Conservation (phyloP, 2,113 vertebrate genomes). For the Halcyon malimbica region DNA sequence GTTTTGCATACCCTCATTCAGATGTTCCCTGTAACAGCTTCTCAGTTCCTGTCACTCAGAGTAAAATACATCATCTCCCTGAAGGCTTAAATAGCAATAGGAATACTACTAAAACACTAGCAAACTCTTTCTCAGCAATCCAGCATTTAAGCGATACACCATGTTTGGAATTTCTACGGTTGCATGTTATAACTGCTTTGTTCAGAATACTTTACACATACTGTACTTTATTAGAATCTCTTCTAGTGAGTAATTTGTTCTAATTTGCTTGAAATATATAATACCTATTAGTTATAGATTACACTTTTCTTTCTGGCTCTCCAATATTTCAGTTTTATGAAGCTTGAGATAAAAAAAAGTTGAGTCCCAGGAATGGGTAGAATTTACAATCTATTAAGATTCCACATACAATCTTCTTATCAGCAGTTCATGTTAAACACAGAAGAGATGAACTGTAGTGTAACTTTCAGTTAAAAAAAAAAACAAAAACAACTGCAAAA, state of each 20-base stretch:
- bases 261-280: background rate
- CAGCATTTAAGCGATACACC: background rate
- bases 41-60: background rate
- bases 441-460: background rate
- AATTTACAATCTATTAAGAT: background rate
- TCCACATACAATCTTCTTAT: background rate
- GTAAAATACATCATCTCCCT: background rate
- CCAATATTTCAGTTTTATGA: background rate
- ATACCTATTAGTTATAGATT: background rate
- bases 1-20: background rate
- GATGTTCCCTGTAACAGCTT: background rate
- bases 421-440: background rate
- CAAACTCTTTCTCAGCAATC: background rate
- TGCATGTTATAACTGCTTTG: background rate
- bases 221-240: background rate
- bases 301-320: background rate
- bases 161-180: background rate
- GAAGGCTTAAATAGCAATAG: background rate
- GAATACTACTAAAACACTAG: background rate
- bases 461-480: background rate
- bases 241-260: background rate
- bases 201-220: background rate
- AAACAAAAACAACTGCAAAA: background rate
- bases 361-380: background rate
- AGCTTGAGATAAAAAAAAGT: background rate